These are phyloP conservation scores for Lichenostomus cassidix DNA, from an alignment of 2,113 vertebrate genomes.

Conservation along the genomic window DNA sequence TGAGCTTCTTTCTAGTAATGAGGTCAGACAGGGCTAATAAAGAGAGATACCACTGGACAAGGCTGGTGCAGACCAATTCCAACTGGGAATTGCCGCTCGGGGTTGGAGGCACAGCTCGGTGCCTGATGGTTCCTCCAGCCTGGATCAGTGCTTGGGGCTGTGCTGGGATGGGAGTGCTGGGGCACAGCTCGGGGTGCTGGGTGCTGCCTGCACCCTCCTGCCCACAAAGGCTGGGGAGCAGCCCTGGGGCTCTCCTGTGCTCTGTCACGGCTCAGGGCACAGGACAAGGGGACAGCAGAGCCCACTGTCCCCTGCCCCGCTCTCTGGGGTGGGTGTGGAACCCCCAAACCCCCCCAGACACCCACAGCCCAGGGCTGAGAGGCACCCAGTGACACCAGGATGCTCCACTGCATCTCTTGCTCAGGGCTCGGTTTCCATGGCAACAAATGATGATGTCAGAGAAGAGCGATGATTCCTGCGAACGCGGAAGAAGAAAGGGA, in stretches of 20 bases:
- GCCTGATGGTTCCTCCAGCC: neutral
- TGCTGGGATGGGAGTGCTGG: rapidly evolving
- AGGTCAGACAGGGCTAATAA: constrained; percentile 69
- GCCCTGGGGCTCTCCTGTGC: rapidly evolving
- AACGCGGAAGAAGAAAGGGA: neutral
- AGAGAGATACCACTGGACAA: constrained; percentile 51
- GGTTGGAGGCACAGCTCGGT: neutral
- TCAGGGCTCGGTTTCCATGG: constrained; percentile 13
- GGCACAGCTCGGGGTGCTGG: neutral
- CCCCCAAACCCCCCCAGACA: neutral
- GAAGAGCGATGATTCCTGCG: neutral
- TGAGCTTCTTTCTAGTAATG: constrained; percentile 54
- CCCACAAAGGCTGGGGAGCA: rapidly evolving
- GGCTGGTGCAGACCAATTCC: neutral
- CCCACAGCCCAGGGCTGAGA: neutral
- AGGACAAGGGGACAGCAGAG: neutral
- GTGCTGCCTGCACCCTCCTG: neutral
- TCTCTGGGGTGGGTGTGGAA: rapidly evolving
- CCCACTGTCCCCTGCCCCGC: neutral
- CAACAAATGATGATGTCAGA: constrained; percentile 59
- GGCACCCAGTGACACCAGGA: neutral
- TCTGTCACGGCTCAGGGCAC: neutral
- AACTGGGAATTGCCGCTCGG: neutral
- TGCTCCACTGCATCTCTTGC: neutral
- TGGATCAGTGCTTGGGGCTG: rapidly evolving